These are phyloP conservation scores for Siniperca chuatsi DNA, from an alignment of 2,113 vertebrate genomes.

Conservation along the genomic window DNA sequence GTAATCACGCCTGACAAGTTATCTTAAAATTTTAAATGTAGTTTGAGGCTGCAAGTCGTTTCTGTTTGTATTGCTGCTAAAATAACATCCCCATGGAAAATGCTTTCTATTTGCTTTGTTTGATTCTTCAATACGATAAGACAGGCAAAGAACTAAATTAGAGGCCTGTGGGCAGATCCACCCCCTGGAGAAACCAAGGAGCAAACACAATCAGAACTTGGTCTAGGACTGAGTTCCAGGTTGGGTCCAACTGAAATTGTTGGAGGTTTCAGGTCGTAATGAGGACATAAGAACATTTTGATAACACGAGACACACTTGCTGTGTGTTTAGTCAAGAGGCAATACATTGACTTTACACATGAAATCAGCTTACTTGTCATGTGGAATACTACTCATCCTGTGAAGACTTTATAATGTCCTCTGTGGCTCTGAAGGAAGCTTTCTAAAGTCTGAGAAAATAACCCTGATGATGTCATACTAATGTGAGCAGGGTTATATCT, in stretches of 20 bases:
- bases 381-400: neutral
- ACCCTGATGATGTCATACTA: neutral
- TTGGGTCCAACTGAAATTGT: neutral
- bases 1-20: constrained; percentile 38
- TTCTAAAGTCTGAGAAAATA: neutral
- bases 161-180: constrained; percentile 35
- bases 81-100: constrained; percentile 39
- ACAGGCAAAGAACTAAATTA: constrained; percentile 38
- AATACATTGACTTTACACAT: too few relatives aligned
- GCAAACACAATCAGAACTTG: constrained; percentile 8
- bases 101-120: constrained; percentile 31
- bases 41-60: constrained; percentile 39
- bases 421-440: neutral
- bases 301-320: neutral
- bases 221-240: neutral
- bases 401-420: neutral
- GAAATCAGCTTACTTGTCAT: constrained; percentile 4
- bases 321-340: neutral
- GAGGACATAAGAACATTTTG: neutral
- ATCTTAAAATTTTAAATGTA: constrained; percentile 37
- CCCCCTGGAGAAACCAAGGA: constrained; percentile 16
- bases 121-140: constrained; percentile 47
- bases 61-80: constrained; percentile 39
- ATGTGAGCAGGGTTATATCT: neutral
- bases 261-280: constrained; percentile 2